A percentile compares a stretch with the other conserved stretches of the same genome.
These are phyloP conservation scores for Epirrhoe alternata DNA, from an alignment of 2,888 invertebrate genomes.

Conservation along the genomic window DNA sequence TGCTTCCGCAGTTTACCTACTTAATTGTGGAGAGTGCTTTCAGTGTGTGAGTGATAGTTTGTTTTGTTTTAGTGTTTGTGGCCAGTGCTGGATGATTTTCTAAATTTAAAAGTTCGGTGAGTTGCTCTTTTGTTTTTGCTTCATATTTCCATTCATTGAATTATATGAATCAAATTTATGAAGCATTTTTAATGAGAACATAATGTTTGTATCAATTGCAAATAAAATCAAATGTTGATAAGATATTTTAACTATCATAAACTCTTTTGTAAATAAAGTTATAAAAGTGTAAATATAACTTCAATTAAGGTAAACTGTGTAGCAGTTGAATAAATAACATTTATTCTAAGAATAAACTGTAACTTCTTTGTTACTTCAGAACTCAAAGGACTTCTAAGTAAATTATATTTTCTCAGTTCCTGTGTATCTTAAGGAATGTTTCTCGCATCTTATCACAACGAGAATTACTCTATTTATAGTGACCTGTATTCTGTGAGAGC, in stretches of 20 bases:
- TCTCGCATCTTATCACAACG: conserved; percentile 18
- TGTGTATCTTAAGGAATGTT: conserved; percentile 7
- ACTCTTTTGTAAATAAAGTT: no score
- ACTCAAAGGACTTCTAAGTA: background rate
- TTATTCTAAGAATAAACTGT: background rate
- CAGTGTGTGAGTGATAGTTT: conserved; percentile 56
- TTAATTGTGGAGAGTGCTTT: conserved; percentile 50
- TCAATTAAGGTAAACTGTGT: no score
- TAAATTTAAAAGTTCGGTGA: conserved; percentile 47
- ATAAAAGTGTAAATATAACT: no score
- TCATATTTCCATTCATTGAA: background rate
- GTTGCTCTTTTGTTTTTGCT: conserved; percentile 30
- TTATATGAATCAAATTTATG: no score
- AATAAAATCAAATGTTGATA: no score
- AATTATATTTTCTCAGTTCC: conserved; percentile 2
- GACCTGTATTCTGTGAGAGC: conserved; percentile 20
- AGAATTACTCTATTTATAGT: conserved; percentile 20
- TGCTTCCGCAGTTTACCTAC: conserved; percentile 50
- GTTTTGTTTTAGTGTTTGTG: conserved; percentile 52
- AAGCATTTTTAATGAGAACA: no score
- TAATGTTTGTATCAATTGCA: no score
- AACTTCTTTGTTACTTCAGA: background rate
- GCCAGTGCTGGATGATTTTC: conserved; percentile 54
- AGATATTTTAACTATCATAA: no score
- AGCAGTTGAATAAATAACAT: no score